Conservation (phyloP, 2,888 invertebrate genomes). For the Vesta saturnalis region DNA sequence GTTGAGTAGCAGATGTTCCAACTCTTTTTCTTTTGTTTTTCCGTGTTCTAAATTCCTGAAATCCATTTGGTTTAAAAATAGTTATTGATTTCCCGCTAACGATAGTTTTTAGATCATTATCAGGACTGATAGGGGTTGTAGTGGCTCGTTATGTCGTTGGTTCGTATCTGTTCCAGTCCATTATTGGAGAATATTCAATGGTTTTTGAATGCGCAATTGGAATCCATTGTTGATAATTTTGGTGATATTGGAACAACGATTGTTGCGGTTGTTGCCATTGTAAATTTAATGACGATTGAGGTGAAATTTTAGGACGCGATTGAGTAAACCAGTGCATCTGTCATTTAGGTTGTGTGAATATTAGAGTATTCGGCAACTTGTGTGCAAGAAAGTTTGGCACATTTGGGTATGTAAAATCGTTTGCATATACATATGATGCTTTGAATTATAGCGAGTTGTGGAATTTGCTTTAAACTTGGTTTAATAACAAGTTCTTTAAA, state of each 20-base stretch:
- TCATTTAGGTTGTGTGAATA: conserved; percentile 3
- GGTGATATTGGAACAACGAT: background rate
- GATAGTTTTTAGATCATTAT: conserved; percentile 1
- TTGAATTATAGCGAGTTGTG: conserved; percentile 9
- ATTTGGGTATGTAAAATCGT: background rate
- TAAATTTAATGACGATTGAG: conserved; percentile 12
- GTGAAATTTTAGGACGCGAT: conserved; percentile 4
- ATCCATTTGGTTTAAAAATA: conserved; percentile 16
- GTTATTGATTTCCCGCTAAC: conserved; percentile 10
- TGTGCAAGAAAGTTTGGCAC: conserved; percentile 7
- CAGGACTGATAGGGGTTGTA: background rate
- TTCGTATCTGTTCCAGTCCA: conserved; percentile 4
- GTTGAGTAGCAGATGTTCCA: background rate
- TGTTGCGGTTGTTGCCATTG: conserved; percentile 13
- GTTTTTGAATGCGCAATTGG: background rate
- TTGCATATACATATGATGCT: too few species aligned
- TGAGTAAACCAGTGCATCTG: conserved; percentile 7
- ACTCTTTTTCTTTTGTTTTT: conserved; percentile 13
- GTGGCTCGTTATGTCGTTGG: background rate
- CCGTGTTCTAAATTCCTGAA: conserved; percentile 15
- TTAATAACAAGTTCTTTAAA: conserved; percentile 2
- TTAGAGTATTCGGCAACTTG: background rate
- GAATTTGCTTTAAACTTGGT: conserved; percentile 2
- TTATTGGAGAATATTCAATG: background rate
- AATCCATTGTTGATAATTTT: conserved; percentile 8